Evolutionary conservation across 64 coral and sea anemone species (phyloP), one percentile per base, ranked within the genome.

Genomic region (Actinia equina): DNA sequence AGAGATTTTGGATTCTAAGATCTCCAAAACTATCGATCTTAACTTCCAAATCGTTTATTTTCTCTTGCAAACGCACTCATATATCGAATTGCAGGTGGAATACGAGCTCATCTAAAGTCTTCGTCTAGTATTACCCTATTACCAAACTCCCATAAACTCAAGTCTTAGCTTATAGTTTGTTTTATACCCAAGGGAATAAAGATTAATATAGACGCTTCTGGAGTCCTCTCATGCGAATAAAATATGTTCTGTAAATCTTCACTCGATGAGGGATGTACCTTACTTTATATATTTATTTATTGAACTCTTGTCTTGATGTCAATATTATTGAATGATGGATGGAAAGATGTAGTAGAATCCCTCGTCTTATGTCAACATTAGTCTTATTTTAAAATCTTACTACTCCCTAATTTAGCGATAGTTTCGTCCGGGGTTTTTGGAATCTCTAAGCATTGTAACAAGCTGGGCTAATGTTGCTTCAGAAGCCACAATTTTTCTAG

Each of bases 321-420:
- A 74, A 74, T 74, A 74, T 74, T 74, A 25, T 74, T 74, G 69
- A 27, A 30, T 41, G 26, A 65, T 20, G n/a, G 69, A 74, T 74
- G 23, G 8, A 30, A 30, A 27, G 69, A 41, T 26, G n/a, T 65
- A 30, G 2, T 74, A 14, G 10, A 74, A 30, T 15, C 7, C 25
- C 9, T 74, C 25, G 9, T 74, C 13, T 74, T 37, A 41, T 74
- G 69, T 74, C 69, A 74, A 74, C 69, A 74, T 74, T 30, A 18
- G 69, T 74, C 26, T 65, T 65, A 37, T 14, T 26, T 30, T 3
- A 41, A 74, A 74, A 74, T 74, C 46, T 49, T 74, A 25, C n/a
- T 74, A 16, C 69, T 26, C 13, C 25, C 10, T 15, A 74, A 74
- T 74, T 74, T 69, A 69, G 18, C n/a, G n/a, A 25, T 25, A 74